Conservation (phyloP, 2,888 invertebrate species). For the Scaptomyza parva region DNA sequence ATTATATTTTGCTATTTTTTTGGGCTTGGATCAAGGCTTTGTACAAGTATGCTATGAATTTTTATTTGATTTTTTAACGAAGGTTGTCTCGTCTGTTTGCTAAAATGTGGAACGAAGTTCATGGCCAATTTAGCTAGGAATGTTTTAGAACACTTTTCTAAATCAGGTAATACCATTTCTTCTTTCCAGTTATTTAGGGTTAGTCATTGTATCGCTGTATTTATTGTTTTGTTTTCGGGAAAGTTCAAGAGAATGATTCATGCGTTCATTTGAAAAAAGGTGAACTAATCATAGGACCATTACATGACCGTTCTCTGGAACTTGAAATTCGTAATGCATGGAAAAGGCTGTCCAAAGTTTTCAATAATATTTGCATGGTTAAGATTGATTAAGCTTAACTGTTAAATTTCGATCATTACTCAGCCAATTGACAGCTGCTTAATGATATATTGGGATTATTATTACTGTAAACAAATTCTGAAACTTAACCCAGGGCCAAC, state of each 20-base stretch:
- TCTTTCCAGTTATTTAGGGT: slow-evolving; percentile 13
- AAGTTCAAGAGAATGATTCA: slow-evolving; percentile 42
- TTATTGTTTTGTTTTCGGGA: slow-evolving; percentile 2
- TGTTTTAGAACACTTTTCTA: too few relatives aligned
- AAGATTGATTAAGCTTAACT: slow-evolving; percentile 8
- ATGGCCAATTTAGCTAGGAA: slow-evolving; percentile 35
- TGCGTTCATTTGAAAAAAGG: slow-evolving; percentile 34
- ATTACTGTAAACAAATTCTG: slow-evolving; percentile 16
- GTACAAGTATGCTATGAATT: slow-evolving; percentile 36
- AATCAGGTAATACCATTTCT: slow-evolving; percentile 30
- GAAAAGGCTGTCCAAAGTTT: not conserved
- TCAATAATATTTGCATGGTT: not conserved
- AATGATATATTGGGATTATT: slow-evolving; percentile 3
- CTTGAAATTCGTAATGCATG: not conserved
- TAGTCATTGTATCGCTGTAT: slow-evolving; percentile 37
- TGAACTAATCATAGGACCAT: slow-evolving; percentile 36
- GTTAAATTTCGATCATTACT: slow-evolving; percentile 10
- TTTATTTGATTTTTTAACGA: slow-evolving; percentile 21
- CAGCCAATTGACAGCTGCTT: slow-evolving; percentile 12
- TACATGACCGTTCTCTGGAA: slow-evolving; percentile 1
- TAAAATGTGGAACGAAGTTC: slow-evolving; percentile 59
- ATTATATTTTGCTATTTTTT: slow-evolving; percentile 32
- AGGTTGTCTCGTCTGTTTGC: slow-evolving; percentile 39
- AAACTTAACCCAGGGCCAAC: slow-evolving; percentile 12
- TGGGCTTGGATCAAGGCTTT: slow-evolving; percentile 61